Conservation (phyloP, 2,888 invertebrate genomes). For the Listrodromus nycthemerus region DNA sequence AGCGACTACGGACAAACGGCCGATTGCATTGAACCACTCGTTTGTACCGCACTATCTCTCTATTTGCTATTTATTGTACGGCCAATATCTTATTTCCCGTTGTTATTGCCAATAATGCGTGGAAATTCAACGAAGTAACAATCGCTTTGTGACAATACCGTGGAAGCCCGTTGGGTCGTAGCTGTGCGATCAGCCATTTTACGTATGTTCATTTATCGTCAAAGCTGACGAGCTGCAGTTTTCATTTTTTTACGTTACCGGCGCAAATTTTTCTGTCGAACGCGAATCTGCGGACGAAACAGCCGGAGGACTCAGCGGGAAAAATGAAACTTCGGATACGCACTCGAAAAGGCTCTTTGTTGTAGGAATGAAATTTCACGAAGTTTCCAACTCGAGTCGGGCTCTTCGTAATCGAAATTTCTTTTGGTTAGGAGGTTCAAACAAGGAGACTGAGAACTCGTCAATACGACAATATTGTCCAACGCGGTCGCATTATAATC, state of each 20-base stretch:
- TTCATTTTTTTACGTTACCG: neutral
- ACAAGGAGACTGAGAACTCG: neutral
- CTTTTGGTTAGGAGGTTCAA: neutral
- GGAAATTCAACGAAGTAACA: neutral
- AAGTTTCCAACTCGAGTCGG: no score
- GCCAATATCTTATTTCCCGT: neutral
- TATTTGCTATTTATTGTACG: slow-evolving; percentile 18
- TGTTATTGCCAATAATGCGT: neutral
- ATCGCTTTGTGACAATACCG: neutral
- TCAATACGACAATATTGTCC: neutral
- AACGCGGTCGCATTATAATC: slow-evolving; percentile 9
- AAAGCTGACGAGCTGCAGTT: no score
- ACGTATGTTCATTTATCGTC: neutral
- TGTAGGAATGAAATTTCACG: no score
- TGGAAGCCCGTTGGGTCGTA: neutral
- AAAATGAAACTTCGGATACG: neutral
- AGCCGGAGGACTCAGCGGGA: neutral
- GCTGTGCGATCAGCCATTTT: neutral
- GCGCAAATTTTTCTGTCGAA: neutral
- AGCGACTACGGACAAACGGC: neutral
- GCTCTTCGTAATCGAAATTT: neutral
- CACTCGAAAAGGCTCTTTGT: neutral
- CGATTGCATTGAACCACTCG: slow-evolving; percentile 2
- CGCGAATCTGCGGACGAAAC: neutral
- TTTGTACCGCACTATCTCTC: slow-evolving; percentile 7